These are phyloP conservation scores for Octodon degus DNA, from an alignment of 2,113 vertebrate genomes.

Conservation along the genomic window DNA sequence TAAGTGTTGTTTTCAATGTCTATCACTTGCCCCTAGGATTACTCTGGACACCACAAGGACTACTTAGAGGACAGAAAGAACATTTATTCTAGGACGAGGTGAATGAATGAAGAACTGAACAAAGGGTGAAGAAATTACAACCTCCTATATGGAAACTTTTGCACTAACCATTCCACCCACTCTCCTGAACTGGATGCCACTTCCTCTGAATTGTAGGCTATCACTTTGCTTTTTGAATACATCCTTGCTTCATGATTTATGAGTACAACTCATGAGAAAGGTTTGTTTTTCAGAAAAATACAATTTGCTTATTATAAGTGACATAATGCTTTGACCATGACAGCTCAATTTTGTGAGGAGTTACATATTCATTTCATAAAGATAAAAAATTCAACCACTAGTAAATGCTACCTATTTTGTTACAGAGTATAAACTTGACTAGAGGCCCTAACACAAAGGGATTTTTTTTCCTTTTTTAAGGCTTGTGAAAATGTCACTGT, in stretches of 20 bases:
- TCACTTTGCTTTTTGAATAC: conserved; percentile 52
- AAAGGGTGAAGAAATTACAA: not conserved
- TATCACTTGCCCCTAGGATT: not conserved
- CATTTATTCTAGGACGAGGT: not conserved
- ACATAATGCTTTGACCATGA: not conserved
- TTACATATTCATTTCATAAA: conserved; percentile 49
- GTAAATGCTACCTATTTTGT: conserved; percentile 38
- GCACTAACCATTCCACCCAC: not conserved
- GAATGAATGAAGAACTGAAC: conserved; percentile 29
- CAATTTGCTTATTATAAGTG: conserved; percentile 9
- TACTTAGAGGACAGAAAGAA: not conserved
- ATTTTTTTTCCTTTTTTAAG: conserved; percentile 4
- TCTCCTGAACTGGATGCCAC: not conserved
- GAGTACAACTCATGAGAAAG: not conserved
- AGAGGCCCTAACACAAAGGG: not conserved
- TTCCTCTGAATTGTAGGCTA: conserved; percentile 15
- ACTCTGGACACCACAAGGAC: not conserved
- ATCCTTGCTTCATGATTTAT: conserved; percentile 40
- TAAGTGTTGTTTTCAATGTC: not conserved
- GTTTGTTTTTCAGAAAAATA: conserved; percentile 45
- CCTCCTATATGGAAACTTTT: not conserved
- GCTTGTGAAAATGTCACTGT: not conserved
- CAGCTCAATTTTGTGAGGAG: not conserved
- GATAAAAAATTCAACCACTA: conserved; percentile 39
- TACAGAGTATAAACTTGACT: not conserved